Conservation (phyloP, 2,888 invertebrate species). For the Fragum fragum region DNA sequence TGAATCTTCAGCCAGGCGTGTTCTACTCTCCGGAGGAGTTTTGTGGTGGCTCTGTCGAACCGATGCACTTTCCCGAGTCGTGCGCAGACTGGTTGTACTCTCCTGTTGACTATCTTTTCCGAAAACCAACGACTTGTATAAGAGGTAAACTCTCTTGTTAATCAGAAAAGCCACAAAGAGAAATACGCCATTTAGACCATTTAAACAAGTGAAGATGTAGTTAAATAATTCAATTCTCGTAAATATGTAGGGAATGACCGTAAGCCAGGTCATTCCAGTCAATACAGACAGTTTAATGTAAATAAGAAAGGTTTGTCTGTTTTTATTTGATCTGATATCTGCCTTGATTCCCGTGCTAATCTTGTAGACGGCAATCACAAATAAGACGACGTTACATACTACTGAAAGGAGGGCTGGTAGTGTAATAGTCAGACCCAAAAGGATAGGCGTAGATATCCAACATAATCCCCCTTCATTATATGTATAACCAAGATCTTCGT, state of each 20-base stretch:
- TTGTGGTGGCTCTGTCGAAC: too few species aligned
- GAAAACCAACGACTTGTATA: background rate
- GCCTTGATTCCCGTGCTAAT: background rate
- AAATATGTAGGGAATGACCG: background rate
- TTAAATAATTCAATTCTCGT: conserved; percentile 12
- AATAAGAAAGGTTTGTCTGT: conserved; percentile 16
- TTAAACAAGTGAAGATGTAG: conserved; percentile 13
- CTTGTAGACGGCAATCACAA: background rate
- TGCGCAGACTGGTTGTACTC: too few species aligned
- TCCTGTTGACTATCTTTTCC: background rate
- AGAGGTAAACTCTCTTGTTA: conserved; percentile 8
- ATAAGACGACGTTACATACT: conserved; percentile 1
- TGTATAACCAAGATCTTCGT: background rate
- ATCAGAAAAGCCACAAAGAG: conserved; percentile 6
- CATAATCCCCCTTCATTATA: background rate
- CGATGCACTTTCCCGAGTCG: too few species aligned
- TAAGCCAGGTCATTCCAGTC: conserved; percentile 21
- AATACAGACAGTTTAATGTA: conserved; percentile 25
- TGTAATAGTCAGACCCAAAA: conserved; percentile 1
- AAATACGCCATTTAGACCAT: conserved; percentile 22
- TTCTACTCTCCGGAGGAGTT: too few species aligned
- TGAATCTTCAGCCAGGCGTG: too few species aligned
- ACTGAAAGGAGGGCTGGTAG: conserved; percentile 6
- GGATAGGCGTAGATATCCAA: conserved; percentile 6
- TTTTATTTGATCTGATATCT: background rate